Evolutionary conservation across 2,797 vertebrate genomes (phyloP).

Genomic region (Phyllotis vaccarum): DNA sequence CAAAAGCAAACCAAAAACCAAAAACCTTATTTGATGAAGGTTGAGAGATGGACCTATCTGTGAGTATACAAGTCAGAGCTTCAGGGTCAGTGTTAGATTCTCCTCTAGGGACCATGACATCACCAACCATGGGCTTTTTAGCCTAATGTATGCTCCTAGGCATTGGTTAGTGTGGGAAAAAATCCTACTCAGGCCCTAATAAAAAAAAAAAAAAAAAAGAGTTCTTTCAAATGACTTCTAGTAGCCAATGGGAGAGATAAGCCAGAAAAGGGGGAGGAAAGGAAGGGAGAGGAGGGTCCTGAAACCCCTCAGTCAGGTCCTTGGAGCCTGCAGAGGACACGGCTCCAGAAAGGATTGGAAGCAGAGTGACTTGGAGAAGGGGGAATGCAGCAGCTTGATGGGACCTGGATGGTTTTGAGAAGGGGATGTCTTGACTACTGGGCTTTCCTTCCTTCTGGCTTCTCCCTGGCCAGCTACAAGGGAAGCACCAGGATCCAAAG

Average conservation of each 20-base stretch:
- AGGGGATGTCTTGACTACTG: neutral
- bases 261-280: neutral
- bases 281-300: neutral
- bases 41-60: neutral
- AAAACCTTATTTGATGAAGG: neutral
- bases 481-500: neutral
- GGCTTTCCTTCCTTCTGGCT: neutral
- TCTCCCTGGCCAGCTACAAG: neutral
- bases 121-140: neutral
- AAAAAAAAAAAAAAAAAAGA: neutral
- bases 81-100: neutral
- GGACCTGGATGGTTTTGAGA: neutral
- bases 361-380: neutral
- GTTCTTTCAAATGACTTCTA: neutral
- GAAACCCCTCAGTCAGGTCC: fast-evolving
- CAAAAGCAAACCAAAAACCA: too few species aligned
- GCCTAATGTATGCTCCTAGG: neutral
- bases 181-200: neutral
- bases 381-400: neutral
- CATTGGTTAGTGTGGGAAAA: neutral
- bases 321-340: fast-evolving
- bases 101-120: too few species aligned
- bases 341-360: too few species aligned
- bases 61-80: neutral
- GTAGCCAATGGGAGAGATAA: neutral